Base-by-base conservation (phyloP, 2,113 vertebrate genomes). In the Pionites leucogaster region DNA sequence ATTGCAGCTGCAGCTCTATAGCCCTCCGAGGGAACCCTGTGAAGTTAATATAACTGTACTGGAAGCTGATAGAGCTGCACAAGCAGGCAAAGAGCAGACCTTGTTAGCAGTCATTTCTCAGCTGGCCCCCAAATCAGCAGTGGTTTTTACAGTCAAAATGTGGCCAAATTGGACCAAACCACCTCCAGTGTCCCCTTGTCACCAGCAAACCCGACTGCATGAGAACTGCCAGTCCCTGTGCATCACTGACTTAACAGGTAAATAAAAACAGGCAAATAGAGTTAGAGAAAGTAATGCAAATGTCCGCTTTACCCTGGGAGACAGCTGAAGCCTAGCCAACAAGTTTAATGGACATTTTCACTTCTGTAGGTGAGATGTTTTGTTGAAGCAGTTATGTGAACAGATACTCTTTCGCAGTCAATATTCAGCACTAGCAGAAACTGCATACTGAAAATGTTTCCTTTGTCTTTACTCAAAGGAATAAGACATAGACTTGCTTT, bases 121-220 rank as follows among this genome's bases (percentile, higher is more conserved):
- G 16, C 23, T 1, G 0, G 18, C 4, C 17, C 29, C 22, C 15
- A 8, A 70, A n/a, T 35, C 41, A 70, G 24, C 17, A 9, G 5
- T 1, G 3, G 6, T 16, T 83, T 71, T 86, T 41, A 55, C 6
- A n/a, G 68, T 15, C 68, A 74, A 50, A 60, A 41, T 67, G 25
- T 37, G 14, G 9, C n/a, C 33, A 71, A 18, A 63, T 6, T 7
- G 1, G 14, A 50, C 6, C 4, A 79, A 79, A 31, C 3, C 18
- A 33, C 25, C 14, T 4, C 10, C 11, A 3, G 37, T 57, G 41
- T 7, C 7, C 6, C 31, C 6, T 19, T 6, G 16, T 10, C 53
- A 62, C 18, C 27, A 44, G 35, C 29, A 85, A 90, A 67, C 13
- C 19, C 1, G 0, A 6, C 8, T 2, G 0, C 7, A 2, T 3